Percentiles rank a stretch among this genome's conserved stretches.
These are phyloP conservation scores for Apodemus speciosus DNA, from an alignment of 2,113 vertebrate genomes.

Conservation along the genomic window DNA sequence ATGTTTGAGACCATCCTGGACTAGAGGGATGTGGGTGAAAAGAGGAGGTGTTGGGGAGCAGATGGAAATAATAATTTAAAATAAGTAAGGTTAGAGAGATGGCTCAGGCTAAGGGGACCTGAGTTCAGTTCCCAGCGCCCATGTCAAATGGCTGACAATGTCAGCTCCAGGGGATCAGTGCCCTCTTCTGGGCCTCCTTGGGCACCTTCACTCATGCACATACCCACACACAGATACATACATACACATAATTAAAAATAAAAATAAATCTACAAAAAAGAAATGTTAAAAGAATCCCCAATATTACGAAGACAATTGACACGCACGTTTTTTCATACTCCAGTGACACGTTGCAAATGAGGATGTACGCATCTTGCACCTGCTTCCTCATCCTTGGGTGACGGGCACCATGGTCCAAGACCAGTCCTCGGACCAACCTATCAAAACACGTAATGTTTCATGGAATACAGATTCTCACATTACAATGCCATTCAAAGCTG, in stretches of 20 bases:
- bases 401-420: slow-evolving; percentile 96
- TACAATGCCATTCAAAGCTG: slow-evolving; percentile 8
- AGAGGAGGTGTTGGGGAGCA: too few species aligned
- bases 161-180: neutral
- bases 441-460: slow-evolving; percentile 45
- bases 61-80: neutral
- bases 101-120: neutral
- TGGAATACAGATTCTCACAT: slow-evolving; percentile 42
- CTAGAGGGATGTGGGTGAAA: too few species aligned
- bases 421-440: slow-evolving; percentile 92
- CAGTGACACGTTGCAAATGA: slow-evolving; percentile 96
- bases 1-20: neutral
- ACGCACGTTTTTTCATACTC: slow-evolving; percentile 96
- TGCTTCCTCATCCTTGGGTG: slow-evolving; percentile 98
- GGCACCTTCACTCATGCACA: neutral
- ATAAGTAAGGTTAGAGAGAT: neutral
- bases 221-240: neutral
- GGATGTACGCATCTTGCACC: slow-evolving; percentile 93
- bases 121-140: neutral
- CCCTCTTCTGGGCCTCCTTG: neutral
- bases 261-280: neutral
- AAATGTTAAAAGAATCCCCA: neutral
- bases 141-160: neutral
- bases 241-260: neutral
- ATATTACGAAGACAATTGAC: slow-evolving; percentile 17